Conservation (phyloP, 2,797 vertebrate species). For the Anolis apletophallus region DNA sequence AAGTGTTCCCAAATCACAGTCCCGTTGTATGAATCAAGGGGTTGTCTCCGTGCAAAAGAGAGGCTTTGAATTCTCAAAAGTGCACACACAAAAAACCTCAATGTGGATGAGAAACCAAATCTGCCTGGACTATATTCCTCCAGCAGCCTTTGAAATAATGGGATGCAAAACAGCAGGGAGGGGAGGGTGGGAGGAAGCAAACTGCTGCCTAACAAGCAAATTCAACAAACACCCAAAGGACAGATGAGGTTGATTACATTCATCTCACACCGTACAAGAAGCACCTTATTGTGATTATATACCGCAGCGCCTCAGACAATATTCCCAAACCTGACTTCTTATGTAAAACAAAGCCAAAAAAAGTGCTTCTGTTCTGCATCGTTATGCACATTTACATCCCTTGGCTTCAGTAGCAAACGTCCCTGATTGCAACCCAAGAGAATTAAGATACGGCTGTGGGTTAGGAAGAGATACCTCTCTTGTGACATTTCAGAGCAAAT, state of each 20-base stretch:
- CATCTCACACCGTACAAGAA: constrained; percentile 19
- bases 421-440: constrained; percentile 15
- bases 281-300: neutral
- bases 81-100: neutral
- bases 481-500: constrained; percentile 35
- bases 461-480: neutral
- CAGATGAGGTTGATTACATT: neutral
- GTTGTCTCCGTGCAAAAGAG: neutral
- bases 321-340: neutral
- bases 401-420: neutral
- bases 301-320: constrained; percentile 18
- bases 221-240: neutral
- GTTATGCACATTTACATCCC: neutral
- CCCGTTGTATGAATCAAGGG: neutral
- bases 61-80: neutral
- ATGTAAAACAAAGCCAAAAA: neutral
- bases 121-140: too few species aligned
- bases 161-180: neutral
- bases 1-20: neutral
- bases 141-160: neutral
- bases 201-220: neutral
- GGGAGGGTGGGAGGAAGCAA: too few species aligned
- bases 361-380: neutral
- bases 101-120: neutral
- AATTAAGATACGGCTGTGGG: neutral